A percentile compares a stretch with the other conserved stretches of the same genome.
Conservation (phyloP, 2,113 vertebrate genomes). For the Mixornis gularis region DNA sequence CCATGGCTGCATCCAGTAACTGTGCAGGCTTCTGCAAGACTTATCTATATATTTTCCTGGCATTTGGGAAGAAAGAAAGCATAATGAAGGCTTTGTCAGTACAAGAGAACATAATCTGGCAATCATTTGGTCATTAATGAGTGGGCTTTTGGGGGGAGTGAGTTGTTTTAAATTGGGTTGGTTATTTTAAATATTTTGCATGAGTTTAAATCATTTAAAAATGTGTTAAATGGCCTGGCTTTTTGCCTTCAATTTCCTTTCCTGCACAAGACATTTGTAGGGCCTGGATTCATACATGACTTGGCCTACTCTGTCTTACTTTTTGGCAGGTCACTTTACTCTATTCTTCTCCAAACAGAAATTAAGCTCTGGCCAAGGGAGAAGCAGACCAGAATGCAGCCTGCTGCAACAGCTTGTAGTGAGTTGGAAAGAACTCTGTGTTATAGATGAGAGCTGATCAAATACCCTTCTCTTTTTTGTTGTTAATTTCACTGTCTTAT, state of each 20-base stretch:
- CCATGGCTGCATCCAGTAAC: neutral
- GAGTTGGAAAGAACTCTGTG: conserved; percentile 58
- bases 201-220: neutral
- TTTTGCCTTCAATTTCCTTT: neutral
- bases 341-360: conserved; percentile 54
- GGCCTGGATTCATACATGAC: conserved; percentile 1
- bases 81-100: neutral
- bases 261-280: neutral
- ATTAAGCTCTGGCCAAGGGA: conserved; percentile 47
- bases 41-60: neutral
- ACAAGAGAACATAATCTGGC: neutral
- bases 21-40: neutral
- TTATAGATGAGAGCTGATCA: conserved; percentile 46
- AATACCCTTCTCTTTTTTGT: conserved; percentile 12
- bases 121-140: neutral
- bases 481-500: conserved; percentile 49
- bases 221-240: neutral
- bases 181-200: conserved; percentile 30
- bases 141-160: neutral
- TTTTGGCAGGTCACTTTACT: conserved; percentile 51
- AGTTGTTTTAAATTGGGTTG: neutral
- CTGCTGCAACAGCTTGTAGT: conserved; percentile 59
- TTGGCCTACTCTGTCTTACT: conserved; percentile 18
- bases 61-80: neutral
- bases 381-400: conserved; percentile 51